These are phyloP conservation scores for Anabacerthia variegaticeps DNA, from an alignment of 2,797 vertebrate genomes.

Conservation along the genomic window DNA sequence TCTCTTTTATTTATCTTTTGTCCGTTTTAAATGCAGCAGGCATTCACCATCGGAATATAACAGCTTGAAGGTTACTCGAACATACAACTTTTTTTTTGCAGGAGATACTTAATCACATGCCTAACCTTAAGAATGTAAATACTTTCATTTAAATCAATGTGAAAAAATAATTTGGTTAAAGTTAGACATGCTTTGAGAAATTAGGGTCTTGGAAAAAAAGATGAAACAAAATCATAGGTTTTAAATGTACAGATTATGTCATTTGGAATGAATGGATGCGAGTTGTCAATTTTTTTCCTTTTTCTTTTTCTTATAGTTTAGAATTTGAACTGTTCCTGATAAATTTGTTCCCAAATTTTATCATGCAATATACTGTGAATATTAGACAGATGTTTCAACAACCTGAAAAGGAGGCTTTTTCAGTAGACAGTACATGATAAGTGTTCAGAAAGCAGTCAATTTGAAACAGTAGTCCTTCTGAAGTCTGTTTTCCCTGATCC, in stretches of 20 bases:
- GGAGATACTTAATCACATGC: constrained; percentile 37
- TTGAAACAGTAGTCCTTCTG: not conserved
- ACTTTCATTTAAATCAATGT: constrained; percentile 11
- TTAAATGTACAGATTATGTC: not conserved
- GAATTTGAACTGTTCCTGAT: not conserved
- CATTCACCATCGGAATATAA: not conserved
- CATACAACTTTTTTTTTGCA: constrained; percentile 41
- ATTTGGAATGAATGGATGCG: not conserved
- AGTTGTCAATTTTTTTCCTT: not conserved
- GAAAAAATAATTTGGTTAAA: constrained; percentile 45
- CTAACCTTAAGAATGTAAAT: constrained; percentile 46
- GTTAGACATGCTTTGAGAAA: constrained; percentile 29
- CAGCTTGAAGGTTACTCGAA: constrained; percentile 37
- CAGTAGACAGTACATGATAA: not conserved
- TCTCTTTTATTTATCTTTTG: constrained; percentile 57
- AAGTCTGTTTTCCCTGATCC: not conserved
- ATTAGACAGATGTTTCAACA: not conserved
- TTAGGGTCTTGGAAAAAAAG: not conserved
- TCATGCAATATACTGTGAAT: not conserved
- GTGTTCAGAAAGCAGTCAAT: not conserved
- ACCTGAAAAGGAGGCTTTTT: not conserved
- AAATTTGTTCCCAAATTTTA: not conserved
- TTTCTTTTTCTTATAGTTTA: not conserved
- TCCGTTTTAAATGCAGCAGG: constrained; percentile 35
- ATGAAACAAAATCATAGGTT: not conserved